Evolutionary conservation across 1,140 invertebrate genomes (phyloP), one percentile per base, ranked within the genome.

Genomic region (Stegodyphus mimosarum): DNA sequence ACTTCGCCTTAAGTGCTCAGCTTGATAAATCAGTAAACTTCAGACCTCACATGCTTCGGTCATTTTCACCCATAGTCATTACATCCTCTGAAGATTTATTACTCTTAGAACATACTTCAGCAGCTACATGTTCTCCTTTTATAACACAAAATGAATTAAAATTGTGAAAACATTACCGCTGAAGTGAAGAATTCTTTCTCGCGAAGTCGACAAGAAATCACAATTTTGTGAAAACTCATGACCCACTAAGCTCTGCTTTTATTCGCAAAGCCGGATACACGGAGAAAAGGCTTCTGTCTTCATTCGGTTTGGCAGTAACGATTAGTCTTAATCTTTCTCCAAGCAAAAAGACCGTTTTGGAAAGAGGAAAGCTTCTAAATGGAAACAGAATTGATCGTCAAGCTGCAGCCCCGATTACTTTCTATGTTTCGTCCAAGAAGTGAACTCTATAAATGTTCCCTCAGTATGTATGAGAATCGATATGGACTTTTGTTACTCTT

Each of bases 341-440:
- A 33, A 63, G 50, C 48, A 55, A 74, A 67, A 74, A 74, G 70
- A 67, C 11, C 55, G 48, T 74, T 70, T 15, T 55, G 48, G 60
- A 52, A 17, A 15, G 50, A 63, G 63, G 74, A 74, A 67, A 11
- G n/a, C 72, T 83, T 74, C 70, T 74, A 74, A 83, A 83, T 83
- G 80, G 80, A 74, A 83, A 83, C 18, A 67, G 71, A 83, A 83
- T 83, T 73, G 80, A 83, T 74, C 79, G 79, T 81, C 79, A 81
- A 73, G 79, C 80, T 83, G 49, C 55, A 83, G 53, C 74, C 71
- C 55, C 33, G 33, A 33, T 33, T 33, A 33, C 33, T 33, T 33
- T 33, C 33, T 33, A 33, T 33, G 33, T 33, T 33, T 33, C 33
- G 1, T 33, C 33, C 33, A 33, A 33, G 33, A 33, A 33, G 33